phyloP scores from a whole-genome alignment of 2,113 vertebrate genomes.

The Megatriorchis doriae region DNA sequence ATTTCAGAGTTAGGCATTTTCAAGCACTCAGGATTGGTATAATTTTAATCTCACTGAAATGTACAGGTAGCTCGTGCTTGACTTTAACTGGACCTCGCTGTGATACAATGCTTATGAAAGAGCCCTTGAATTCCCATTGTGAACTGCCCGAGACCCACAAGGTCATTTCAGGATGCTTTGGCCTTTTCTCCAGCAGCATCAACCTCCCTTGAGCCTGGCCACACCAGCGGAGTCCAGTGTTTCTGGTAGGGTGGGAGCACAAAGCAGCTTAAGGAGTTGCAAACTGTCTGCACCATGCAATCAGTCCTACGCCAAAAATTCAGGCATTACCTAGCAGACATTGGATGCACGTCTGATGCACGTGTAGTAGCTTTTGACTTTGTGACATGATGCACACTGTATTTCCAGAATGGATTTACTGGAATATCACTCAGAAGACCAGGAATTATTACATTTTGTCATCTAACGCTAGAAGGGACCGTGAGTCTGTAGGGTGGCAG shows the following conservation, averaged over 20 bases:
- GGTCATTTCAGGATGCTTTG: background rate
- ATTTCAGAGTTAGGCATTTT: background rate
- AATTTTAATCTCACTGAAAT: background rate
- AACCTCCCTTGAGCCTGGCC: background rate
- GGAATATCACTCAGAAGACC: background rate
- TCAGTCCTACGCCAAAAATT: background rate
- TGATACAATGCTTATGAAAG: background rate
- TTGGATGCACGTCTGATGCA: background rate
- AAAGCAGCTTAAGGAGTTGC: background rate
- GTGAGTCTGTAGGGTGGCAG: background rate
- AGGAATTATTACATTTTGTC: background rate
- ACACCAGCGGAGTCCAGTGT: accelerated
- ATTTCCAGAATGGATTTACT: background rate
- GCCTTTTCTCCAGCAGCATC: background rate
- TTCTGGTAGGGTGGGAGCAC: background rate
- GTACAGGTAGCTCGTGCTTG: background rate
- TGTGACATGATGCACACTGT: background rate
- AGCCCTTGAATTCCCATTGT: background rate
- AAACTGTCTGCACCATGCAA: background rate
- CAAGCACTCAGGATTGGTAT: background rate
- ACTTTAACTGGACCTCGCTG: background rate
- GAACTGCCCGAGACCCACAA: background rate
- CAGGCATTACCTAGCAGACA: background rate
- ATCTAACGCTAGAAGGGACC: background rate
- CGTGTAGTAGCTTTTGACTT: background rate